Base-by-base conservation (phyloP, 2,888 invertebrate genomes). In the Enchytraeus crypticus region DNA sequence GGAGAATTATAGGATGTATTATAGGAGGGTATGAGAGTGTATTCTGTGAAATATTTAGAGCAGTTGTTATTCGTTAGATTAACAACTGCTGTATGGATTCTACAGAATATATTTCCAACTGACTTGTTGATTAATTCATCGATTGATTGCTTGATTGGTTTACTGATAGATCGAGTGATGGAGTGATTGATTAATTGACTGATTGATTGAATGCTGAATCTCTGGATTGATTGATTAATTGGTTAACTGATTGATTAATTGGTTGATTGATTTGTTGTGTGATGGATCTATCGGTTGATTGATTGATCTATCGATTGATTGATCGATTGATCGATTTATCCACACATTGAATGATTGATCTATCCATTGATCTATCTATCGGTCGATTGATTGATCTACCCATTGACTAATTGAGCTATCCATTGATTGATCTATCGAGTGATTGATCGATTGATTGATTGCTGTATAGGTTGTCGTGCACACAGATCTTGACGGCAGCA, bases 401-500 rank as follows among this genome's bases (percentile, higher is more conserved):
- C 11, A 38, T 38, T 38, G 38, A 38, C 18, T 38, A 38, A 38
- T 14, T 38, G 8, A 14, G 18, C 18, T 8, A 38, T 38, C 18
- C 11, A 38, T 14, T 38, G 38, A 38, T 8, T 38, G 18, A 14
- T 38, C 11, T 14, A n/a, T 38, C 18, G 8, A 14, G 8, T 8
- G 8, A 38, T 8, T 38, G 8, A 38, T 38, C 18, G 38, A 38
- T 38, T 14, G 18, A 38, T 18, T 38, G 21, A 29, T 53, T 29
- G 29, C 8, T 27, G 33, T 30, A 23, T 23, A 21, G 21, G 23
- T 34, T 33, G 5, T 34, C 33, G 23, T 54, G 18, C 54, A 33
- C 65, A 77, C 82, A 34, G 77, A 79, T 59, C 75, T 81, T 30
- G 78, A 81, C 64, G 76, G 80, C 21, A 72, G 77, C 18, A 80